Evolutionary conservation across 2,113 vertebrate genomes (phyloP).

Genomic region (Malurus alboscapulatus): DNA sequence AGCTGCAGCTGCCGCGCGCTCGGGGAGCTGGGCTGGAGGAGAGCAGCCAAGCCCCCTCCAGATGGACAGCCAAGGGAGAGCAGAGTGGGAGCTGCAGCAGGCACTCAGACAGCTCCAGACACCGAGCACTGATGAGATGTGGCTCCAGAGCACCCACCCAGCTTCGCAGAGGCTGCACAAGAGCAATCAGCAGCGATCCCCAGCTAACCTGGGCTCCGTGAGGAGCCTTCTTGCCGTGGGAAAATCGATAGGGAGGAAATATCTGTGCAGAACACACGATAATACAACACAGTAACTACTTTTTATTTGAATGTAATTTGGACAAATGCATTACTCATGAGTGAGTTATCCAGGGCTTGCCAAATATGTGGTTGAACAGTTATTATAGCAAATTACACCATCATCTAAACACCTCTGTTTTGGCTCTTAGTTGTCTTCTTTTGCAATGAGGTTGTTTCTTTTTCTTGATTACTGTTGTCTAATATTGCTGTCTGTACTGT

Average conservation of each 20-base stretch:
- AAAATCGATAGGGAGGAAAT: slow-evolving; percentile 33
- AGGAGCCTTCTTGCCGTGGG: not conserved
- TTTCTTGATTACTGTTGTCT: slow-evolving; percentile 3
- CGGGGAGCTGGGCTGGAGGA: not conserved
- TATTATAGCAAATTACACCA: slow-evolving; percentile 53
- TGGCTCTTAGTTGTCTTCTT: slow-evolving; percentile 37
- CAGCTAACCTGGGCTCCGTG: not conserved
- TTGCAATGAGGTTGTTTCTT: not conserved
- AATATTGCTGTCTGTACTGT: slow-evolving; percentile 12
- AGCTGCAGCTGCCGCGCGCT: slow-evolving; percentile 14
- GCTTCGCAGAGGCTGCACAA: not conserved
- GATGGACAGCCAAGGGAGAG: slow-evolving; percentile 28
- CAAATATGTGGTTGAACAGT: slow-evolving; percentile 53
- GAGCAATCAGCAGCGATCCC: not conserved
- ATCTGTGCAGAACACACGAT: not conserved
- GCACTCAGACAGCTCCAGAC: slow-evolving; percentile 10
- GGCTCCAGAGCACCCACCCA: slow-evolving; percentile 12
- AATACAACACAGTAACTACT: not conserved
- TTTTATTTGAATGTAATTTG: slow-evolving; percentile 39
- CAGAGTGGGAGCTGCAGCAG: slow-evolving; percentile 2
- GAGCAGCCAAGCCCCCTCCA: slow-evolving; percentile 55
- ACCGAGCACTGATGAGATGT: slow-evolving; percentile 19
- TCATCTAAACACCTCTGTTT: slow-evolving; percentile 64
- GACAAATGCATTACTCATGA: slow-evolving; percentile 49
- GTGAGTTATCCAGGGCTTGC: slow-evolving; percentile 41